Percentiles rank a stretch among this genome's conserved stretches.
Evolutionary conservation across 2,797 vertebrate species (phyloP).

Genomic region (Enteromius paludinosus): DNA sequence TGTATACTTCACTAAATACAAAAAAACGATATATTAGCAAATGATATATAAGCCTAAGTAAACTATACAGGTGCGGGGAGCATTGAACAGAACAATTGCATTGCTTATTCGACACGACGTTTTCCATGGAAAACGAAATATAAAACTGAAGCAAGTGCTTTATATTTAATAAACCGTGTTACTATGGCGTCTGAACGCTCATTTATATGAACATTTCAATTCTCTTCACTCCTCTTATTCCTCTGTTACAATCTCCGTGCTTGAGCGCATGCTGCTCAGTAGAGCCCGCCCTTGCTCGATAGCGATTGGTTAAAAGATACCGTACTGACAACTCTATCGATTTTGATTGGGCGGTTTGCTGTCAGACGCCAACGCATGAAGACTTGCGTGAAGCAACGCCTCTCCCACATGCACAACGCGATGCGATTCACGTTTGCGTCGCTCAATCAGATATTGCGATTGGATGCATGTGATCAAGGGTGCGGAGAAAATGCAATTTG

Average conservation of each 20-base stretch:
- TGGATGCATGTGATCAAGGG: constrained; percentile 58
- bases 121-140: neutral
- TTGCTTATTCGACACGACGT: neutral
- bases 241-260: neutral
- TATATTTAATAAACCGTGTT: neutral
- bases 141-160: neutral
- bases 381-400: constrained; percentile 1
- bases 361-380: neutral
- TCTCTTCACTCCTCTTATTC: no score
- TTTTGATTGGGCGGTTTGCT: constrained; percentile 13
- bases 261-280: neutral
- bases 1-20: neutral
- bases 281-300: constrained; percentile 35
- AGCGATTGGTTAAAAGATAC: neutral
- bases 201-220: neutral
- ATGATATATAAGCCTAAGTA: neutral
- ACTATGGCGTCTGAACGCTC: neutral
- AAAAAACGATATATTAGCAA: neutral
- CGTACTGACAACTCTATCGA: neutral
- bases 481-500: neutral
- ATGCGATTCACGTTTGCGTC: constrained; percentile 61
- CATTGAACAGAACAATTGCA: neutral
- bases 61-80: neutral
- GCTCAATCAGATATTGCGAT: constrained; percentile 61
- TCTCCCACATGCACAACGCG: neutral